phyloP scores from a whole-genome alignment of 2,888 invertebrate species.

The Myopa testacea region DNA sequence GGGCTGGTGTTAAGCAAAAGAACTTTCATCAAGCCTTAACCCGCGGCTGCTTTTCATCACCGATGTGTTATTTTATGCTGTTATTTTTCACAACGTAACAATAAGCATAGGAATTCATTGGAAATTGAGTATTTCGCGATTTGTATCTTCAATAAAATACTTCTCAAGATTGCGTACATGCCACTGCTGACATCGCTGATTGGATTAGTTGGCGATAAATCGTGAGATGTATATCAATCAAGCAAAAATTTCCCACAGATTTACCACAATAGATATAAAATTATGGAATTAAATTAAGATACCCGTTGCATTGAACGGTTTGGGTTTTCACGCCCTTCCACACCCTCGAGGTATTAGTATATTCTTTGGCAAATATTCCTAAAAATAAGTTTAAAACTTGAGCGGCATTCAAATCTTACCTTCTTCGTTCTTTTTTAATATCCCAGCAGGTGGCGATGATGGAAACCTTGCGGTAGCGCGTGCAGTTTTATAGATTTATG shows the following conservation, averaged over 20 bases:
- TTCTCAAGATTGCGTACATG: constrained; percentile 46
- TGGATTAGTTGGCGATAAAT: constrained; percentile 59
- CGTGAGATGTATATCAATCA: constrained; percentile 40
- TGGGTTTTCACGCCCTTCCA: neutral
- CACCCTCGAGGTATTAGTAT: too few species aligned
- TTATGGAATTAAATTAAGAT: constrained; percentile 16
- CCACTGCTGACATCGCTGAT: constrained; percentile 52
- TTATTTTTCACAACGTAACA: constrained; percentile 12
- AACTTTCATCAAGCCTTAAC: neutral
- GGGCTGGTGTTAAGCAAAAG: neutral
- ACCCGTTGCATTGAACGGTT: neutral
- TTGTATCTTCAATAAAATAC: constrained; percentile 29
- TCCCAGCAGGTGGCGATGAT: constrained; percentile 64
- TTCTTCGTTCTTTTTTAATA: constrained; percentile 66
- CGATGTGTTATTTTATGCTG: constrained; percentile 35
- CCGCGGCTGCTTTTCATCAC: constrained; percentile 10
- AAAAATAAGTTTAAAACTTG: too few species aligned
- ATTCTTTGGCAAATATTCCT: too few species aligned
- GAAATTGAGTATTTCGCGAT: constrained; percentile 55
- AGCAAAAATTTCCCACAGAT: constrained; percentile 43
- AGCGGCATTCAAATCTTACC: constrained; percentile 55
- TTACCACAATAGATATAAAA: constrained; percentile 26
- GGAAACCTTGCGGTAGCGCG: constrained; percentile 59
- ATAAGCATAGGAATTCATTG: constrained; percentile 29
- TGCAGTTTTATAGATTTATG: neutral